Conservation (phyloP, 2,113 vertebrate genomes). For the Polyodon spathula region DNA sequence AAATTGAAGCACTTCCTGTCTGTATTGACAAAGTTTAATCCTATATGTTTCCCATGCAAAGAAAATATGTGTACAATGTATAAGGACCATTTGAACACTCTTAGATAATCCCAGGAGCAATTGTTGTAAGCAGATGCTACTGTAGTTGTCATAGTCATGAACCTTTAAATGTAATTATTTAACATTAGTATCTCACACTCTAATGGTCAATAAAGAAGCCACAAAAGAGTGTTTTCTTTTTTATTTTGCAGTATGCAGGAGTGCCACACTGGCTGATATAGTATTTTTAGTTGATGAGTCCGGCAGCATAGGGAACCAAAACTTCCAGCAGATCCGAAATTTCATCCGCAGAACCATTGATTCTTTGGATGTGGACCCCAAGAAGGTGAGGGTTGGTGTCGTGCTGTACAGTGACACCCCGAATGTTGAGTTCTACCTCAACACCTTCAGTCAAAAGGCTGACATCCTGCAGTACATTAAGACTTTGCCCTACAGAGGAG, state of each 20-base stretch:
- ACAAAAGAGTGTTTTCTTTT: background rate
- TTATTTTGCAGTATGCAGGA: slow-evolving; percentile 32
- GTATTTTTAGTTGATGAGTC: slow-evolving; percentile 48
- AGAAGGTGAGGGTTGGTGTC: slow-evolving; percentile 32
- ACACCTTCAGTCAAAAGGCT: slow-evolving; percentile 20
- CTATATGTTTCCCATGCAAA: too few species aligned
- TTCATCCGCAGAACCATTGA: slow-evolving; percentile 38
- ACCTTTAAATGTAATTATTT: too few species aligned
- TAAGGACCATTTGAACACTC: too few species aligned
- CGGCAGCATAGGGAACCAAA: slow-evolving; percentile 9
- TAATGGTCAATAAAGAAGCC: too few species aligned
- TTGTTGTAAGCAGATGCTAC: too few species aligned
- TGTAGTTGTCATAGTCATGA: too few species aligned
- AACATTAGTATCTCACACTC: too few species aligned
- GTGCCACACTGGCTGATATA: slow-evolving; percentile 33
- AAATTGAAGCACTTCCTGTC: too few species aligned
- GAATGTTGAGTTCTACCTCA: slow-evolving; percentile 23
- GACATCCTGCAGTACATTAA: slow-evolving; percentile 30
- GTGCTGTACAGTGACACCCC: slow-evolving; percentile 32
- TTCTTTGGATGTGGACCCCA: slow-evolving; percentile 28
- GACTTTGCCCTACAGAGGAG: slow-evolving; percentile 19
- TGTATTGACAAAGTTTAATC: too few species aligned
- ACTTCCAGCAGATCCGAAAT: slow-evolving; percentile 23
- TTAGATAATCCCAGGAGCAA: too few species aligned
- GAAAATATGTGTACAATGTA: too few species aligned